Percentiles rank a stretch among this genome's conserved stretches.
Evolutionary conservation across 2,888 invertebrate species (phyloP).

Genomic region (Nymphalis urticae): DNA sequence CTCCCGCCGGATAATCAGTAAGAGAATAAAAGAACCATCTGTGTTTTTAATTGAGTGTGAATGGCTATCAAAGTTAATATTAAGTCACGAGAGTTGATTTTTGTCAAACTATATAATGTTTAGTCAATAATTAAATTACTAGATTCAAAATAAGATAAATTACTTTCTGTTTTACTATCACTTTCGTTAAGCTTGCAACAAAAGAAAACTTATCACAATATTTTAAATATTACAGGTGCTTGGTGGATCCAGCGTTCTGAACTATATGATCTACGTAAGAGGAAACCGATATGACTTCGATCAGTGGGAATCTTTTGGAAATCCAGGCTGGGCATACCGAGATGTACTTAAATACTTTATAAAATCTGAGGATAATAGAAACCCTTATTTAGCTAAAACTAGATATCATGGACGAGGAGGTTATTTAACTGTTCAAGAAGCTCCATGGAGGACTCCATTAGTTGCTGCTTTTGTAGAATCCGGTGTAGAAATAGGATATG

Average conservation of each 20-base stretch:
- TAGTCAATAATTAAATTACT: too few species aligned
- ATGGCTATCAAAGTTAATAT: too few species aligned
- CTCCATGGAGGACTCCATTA: slow-evolving; percentile 91
- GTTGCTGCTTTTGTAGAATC: slow-evolving; percentile 92
- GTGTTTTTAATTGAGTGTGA: too few species aligned
- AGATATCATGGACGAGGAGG: slow-evolving; percentile 88
- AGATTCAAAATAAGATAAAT: too few species aligned
- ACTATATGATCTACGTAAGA: slow-evolving; percentile 95
- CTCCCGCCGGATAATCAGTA: too few species aligned
- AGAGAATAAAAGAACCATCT: too few species aligned
- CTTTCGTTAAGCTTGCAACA: too few species aligned
- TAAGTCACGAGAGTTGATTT: too few species aligned
- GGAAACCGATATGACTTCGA: slow-evolving; percentile 93
- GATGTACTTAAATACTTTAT: slow-evolving; percentile 93
- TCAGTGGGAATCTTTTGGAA: slow-evolving; percentile 92
- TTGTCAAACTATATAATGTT: too few species aligned
- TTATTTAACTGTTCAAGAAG: slow-evolving; percentile 89
- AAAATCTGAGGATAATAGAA: slow-evolving; percentile 93
- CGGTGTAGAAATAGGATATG: slow-evolving; percentile 91
- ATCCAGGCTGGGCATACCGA: slow-evolving; percentile 93
- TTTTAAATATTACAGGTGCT: slow-evolving; percentile 81
- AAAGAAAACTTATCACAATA: not conserved
- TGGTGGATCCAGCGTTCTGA: slow-evolving; percentile 92
- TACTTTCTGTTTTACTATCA: too few species aligned
- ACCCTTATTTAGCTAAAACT: slow-evolving; percentile 88